Conservation (phyloP, 2,888 invertebrate species). For the Athetis lepigone region DNA sequence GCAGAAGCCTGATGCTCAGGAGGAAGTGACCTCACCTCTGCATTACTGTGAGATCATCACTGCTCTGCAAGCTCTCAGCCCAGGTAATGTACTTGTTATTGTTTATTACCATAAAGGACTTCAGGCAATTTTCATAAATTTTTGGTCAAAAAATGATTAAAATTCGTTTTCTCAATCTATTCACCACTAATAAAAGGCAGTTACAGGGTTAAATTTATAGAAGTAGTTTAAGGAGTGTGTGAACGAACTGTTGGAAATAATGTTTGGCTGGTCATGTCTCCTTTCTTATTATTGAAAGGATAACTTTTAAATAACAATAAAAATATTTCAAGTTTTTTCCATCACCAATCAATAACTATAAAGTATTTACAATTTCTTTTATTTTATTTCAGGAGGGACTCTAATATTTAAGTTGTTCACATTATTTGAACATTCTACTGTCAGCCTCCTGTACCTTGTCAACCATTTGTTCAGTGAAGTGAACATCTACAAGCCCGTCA, state of each 20-base stretch:
- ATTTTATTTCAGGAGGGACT: slow-evolving; percentile 91
- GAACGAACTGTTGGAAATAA: no score
- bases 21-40: slow-evolving; percentile 93
- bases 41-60: slow-evolving; percentile 96
- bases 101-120: not conserved
- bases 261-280: no score
- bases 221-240: no score
- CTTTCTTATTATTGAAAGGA: no score
- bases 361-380: slow-evolving; percentile 12
- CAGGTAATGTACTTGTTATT: slow-evolving; percentile 77
- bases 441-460: slow-evolving; percentile 95
- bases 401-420: slow-evolving; percentile 98
- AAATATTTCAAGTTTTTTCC: no score
- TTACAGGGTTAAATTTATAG: no score
- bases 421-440: slow-evolving; percentile 95
- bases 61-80: slow-evolving; percentile 93
- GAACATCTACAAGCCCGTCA: slow-evolving; percentile 95
- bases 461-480: slow-evolving; percentile 94
- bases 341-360: not conserved
- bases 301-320: not conserved
- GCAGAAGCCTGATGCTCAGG: slow-evolving; percentile 96
- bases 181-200: no score
- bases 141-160: no score
- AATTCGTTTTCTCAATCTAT: no score
- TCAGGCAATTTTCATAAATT: no score